Percentiles rank a stretch among this genome's conserved stretches.
These are phyloP conservation scores for Myrmecophaga tridactyla DNA, from an alignment of 2,113 vertebrate genomes.

Conservation along the genomic window DNA sequence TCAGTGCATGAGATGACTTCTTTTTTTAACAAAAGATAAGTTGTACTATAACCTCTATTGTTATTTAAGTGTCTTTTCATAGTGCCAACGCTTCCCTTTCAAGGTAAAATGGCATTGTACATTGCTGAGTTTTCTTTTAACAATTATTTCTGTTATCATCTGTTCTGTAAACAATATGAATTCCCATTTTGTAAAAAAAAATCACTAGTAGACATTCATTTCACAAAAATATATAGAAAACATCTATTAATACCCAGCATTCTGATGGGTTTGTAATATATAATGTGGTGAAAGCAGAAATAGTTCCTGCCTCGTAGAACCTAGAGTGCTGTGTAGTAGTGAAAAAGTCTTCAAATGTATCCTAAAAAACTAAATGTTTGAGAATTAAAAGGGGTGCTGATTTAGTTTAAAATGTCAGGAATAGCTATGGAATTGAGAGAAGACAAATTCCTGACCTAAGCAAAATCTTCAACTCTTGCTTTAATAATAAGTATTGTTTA, in stretches of 20 bases:
- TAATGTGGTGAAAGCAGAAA: neutral
- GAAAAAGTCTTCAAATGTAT: neutral
- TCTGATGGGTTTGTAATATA: neutral
- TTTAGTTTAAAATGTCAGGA: too few species aligned
- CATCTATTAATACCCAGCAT: neutral
- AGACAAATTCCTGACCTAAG: neutral
- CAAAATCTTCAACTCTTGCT: neutral
- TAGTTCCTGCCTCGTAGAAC: neutral
- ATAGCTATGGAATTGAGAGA: too few species aligned
- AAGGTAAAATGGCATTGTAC: neutral
- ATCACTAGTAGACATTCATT: neutral
- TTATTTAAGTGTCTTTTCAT: neutral
- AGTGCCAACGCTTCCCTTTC: neutral
- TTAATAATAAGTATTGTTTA: neutral
- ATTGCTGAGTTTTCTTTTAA: neutral
- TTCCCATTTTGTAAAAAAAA: neutral
- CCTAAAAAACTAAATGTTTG: neutral
- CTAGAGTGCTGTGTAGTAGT: neutral
- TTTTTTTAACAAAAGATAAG: conserved; percentile 31
- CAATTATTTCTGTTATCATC: neutral
- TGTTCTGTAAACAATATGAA: neutral
- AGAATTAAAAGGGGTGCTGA: neutral
- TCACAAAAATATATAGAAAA: neutral
- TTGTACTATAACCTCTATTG: neutral
- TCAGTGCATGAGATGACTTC: conserved; percentile 7